Base-by-base conservation (phyloP, 2,888 invertebrate genomes). In the Papilio protenor region DNA sequence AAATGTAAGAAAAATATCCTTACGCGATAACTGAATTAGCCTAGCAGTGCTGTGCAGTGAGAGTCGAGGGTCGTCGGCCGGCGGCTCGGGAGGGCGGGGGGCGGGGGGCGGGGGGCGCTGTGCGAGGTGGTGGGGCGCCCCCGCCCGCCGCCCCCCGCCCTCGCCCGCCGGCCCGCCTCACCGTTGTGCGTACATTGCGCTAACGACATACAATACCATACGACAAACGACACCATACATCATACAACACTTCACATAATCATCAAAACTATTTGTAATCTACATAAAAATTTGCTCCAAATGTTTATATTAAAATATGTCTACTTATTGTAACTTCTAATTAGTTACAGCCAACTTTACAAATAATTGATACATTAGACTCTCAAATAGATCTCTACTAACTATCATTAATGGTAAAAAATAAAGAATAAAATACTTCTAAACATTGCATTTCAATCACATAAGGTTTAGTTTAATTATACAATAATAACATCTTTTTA, bases 311-410 rank as follows among this genome's bases (percentile, higher is more conserved):
- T 94, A 94, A 94, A 94, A 94, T 94, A 94, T 93, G 88, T 94
- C 93, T 94, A 94, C 93, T 93, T 94, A 94, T 92, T 91, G 94
- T 94, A 94, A 94, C 94, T 91, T 93, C 93, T 94, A 94, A 89
- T 91, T 93, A 94, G 94, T 94, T 94, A 94, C 94, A 94, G 94
- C 94, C 94, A 93, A 94, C 94, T 94, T 94, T 94, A 94, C 94
- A 94, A 94, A 94, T 94, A 94, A 94, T 94, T 94, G 94, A 94
- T 94, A 94, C 94, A 94, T 94, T 94, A 94, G 93, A 94, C 94
- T 94, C 94, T 94, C 94, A 93, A 94, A 94, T 94, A 94, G 94
- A 94, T 94, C 94, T 94, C 94, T 94, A 94, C 93, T 93, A 93
- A 94, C 94, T 94, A 94, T 93, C 90, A 92, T 94, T 94, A 94